phyloP scores from a whole-genome alignment of 2,888 invertebrate species.

The Drosophila multiciliata region DNA sequence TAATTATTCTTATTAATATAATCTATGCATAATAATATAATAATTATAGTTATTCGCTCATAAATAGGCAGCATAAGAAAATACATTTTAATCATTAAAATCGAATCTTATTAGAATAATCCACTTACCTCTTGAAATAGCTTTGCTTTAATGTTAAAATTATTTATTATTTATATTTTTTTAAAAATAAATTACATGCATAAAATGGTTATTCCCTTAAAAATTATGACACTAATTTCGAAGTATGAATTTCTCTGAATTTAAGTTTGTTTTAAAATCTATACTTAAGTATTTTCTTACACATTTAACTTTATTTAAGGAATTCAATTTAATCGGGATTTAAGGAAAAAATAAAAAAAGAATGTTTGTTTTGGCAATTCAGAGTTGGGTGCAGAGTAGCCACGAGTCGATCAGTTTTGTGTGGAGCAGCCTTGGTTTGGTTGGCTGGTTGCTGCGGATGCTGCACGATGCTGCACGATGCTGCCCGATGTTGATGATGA shows the following conservation, averaged over 20 bases:
- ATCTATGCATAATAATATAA: neutral
- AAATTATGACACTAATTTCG: neutral
- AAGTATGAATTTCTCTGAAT: neutral
- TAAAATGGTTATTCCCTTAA: too few species aligned
- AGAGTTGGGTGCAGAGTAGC: neutral
- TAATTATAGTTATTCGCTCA: fast-evolving
- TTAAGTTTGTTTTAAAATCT: neutral
- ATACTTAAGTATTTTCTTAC: too few species aligned
- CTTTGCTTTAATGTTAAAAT: neutral
- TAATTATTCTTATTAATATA: neutral
- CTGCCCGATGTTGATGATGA: slow-evolving; percentile 53
- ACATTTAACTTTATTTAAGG: too few species aligned
- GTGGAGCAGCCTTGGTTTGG: neutral
- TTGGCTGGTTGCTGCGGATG: slow-evolving; percentile 6
- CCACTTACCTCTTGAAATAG: too few species aligned
- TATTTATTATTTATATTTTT: neutral
- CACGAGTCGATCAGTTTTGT: neutral
- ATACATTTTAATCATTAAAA: neutral
- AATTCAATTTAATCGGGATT: too few species aligned
- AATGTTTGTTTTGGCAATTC: neutral
- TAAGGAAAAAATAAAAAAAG: fast-evolving
- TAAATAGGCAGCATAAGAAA: neutral
- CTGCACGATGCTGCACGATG: slow-evolving; percentile 3
- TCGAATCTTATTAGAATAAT: neutral
- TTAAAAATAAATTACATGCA: neutral